A percentile compares a stretch with the other conserved stretches of the same genome.
Evolutionary conservation across 1,140 invertebrate genomes (phyloP).

Genomic region (Euwallacea fornicatus): DNA sequence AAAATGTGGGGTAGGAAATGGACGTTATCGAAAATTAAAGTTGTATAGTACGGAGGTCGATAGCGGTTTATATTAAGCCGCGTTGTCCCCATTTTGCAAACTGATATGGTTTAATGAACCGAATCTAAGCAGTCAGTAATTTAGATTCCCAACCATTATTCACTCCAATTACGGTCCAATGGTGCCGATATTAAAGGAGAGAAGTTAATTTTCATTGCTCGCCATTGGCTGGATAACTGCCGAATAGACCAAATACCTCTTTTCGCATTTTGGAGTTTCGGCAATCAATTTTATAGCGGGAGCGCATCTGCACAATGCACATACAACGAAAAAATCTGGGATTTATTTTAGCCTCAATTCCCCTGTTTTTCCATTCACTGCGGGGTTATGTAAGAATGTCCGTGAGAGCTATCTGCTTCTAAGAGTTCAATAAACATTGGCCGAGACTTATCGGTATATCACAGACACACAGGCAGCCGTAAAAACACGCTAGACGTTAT

Average conservation of each 20-base stretch:
- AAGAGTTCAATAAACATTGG: slow-evolving; percentile 25
- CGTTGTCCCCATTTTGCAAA: slow-evolving; percentile 14
- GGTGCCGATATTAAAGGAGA: slow-evolving; percentile 20
- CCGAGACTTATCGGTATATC: slow-evolving; percentile 23
- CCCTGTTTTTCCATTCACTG: slow-evolving; percentile 20
- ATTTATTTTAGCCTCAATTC: slow-evolving; percentile 5
- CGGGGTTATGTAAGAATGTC: slow-evolving; percentile 14
- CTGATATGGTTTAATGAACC: slow-evolving; percentile 32
- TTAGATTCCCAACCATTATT: slow-evolving; percentile 23
- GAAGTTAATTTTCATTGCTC: slow-evolving; percentile 19
- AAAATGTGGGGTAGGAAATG: no score
- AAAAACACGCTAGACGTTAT: slow-evolving; percentile 21
- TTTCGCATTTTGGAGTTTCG: not conserved
- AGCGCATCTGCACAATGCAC: not conserved
- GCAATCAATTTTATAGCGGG: not conserved
- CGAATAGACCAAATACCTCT: not conserved
- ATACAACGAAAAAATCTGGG: not conserved
- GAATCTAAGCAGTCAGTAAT: slow-evolving; percentile 31
- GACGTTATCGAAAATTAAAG: not conserved
- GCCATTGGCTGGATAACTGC: slow-evolving; percentile 12
- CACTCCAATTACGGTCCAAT: slow-evolving; percentile 21
- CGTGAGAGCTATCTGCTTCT: slow-evolving; percentile 11
- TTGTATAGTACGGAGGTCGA: slow-evolving; percentile 1
- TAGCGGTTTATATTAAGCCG: slow-evolving; percentile 24
- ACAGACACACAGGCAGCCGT: slow-evolving; percentile 18